phyloP scores from a whole-genome alignment of 2,113 vertebrate genomes.

The Thymallus thymallus region DNA sequence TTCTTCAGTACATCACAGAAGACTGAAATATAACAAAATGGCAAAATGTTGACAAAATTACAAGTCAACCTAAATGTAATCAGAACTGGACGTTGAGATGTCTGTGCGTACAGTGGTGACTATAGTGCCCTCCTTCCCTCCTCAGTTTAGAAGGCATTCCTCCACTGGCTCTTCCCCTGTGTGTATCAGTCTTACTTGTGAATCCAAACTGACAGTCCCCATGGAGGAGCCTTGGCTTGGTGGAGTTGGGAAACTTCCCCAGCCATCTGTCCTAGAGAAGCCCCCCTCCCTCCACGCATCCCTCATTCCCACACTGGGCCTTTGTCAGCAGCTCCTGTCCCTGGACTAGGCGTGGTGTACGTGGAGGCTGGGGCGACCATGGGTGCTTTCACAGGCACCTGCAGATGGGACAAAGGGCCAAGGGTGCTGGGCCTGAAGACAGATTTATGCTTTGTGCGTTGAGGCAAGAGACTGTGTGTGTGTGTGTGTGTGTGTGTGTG shows the following conservation, averaged over 20 bases:
- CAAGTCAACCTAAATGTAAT: too few species aligned
- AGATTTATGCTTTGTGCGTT: conserved; percentile 98
- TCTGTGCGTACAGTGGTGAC: conserved; percentile 38
- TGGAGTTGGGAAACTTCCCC: conserved; percentile 75
- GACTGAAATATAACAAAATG: too few species aligned
- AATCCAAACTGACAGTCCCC: conserved; percentile 71
- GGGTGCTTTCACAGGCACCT: conserved; percentile 97
- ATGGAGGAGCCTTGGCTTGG: conserved; percentile 60
- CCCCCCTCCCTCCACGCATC: conserved; percentile 68
- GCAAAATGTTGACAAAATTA: too few species aligned
- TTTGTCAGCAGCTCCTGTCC: conserved; percentile 88
- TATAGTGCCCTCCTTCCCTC: conserved; percentile 2
- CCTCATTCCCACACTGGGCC: conserved; percentile 86
- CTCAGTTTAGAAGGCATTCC: conserved; percentile 60
- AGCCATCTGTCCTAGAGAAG: conserved; percentile 76
- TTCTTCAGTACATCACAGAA: too few species aligned
- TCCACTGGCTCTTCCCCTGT: conserved; percentile 55
- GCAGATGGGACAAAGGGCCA: conserved; percentile 89
- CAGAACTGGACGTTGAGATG: too few species aligned
- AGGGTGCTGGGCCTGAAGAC: conserved; percentile 91
- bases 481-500: conserved; percentile 13
- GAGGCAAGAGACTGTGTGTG: conserved; percentile 75
- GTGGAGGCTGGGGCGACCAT: conserved; percentile 80
- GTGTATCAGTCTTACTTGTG: conserved; percentile 58
- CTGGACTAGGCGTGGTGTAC: conserved; percentile 86